Percentiles rank a stretch among this genome's conserved stretches.
These are phyloP conservation scores for Lypha dubia DNA, from an alignment of 2,888 invertebrate genomes.

Conservation along the genomic window DNA sequence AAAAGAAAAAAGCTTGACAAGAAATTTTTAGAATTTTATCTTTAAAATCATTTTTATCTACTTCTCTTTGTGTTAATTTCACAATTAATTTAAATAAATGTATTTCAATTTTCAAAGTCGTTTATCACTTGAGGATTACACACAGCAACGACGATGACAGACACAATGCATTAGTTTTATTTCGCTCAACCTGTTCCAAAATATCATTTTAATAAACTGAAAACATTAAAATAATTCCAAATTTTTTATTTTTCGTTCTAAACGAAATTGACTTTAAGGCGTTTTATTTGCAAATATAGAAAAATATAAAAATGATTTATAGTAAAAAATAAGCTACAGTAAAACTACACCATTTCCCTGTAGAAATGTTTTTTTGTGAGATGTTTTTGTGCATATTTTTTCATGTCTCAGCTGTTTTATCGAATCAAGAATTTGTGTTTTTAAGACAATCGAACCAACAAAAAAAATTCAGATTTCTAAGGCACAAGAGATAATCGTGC, in stretches of 20 bases:
- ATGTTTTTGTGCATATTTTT: too few relatives aligned
- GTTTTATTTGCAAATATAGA: neutral
- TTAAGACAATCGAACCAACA: too few relatives aligned
- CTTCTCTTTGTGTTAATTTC: neutral
- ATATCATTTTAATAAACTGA: conserved; percentile 20
- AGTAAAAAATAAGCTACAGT: neutral
- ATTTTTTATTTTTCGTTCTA: conserved; percentile 13
- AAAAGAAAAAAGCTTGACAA: neutral
- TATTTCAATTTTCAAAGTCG: neutral
- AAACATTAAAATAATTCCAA: neutral
- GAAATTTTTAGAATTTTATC: neutral
- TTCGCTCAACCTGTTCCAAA: conserved; percentile 21
- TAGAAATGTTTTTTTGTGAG: neutral
- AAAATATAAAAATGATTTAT: conserved; percentile 25
- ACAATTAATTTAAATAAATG: conserved; percentile 19
- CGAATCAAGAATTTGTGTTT: too few relatives aligned
- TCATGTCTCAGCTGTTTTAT: too few relatives aligned
- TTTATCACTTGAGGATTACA: conserved; percentile 40
- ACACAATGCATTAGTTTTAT: conserved; percentile 3
- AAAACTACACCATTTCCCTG: neutral
- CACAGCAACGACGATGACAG: conserved; percentile 11
- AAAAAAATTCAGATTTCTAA: too few relatives aligned
- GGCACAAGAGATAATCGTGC: too few relatives aligned
- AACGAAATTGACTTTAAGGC: neutral
- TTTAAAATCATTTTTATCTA: neutral